phyloP scores from a whole-genome alignment of 2,797 vertebrate genomes.

The Lacerta agilis region DNA sequence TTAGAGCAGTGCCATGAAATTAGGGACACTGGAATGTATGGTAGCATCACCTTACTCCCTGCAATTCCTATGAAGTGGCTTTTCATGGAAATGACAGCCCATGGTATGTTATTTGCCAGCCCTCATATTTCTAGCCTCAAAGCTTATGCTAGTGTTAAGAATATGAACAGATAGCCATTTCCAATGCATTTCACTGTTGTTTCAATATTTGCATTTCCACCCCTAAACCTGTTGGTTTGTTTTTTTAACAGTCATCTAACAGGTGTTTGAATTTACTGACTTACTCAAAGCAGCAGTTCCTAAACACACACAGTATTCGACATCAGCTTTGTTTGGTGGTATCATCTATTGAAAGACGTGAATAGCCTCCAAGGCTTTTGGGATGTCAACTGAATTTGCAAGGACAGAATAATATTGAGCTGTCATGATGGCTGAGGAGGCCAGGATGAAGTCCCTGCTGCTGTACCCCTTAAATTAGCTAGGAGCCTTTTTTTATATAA shows the following conservation, averaged over 20 bases:
- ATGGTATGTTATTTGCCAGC: neutral
- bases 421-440: constrained; percentile 23
- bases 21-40: neutral
- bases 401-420: constrained; percentile 22
- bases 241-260: constrained; percentile 17
- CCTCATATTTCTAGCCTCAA: neutral
- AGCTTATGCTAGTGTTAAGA: neutral
- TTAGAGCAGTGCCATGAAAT: neutral
- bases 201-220: neutral
- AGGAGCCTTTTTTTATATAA: neutral
- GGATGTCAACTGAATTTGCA: constrained; percentile 33
- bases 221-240: neutral
- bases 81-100: neutral
- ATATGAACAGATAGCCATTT: accelerated
- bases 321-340: neutral
- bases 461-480: constrained; percentile 5
- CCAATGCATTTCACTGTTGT: neutral
- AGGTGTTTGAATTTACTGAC: neutral
- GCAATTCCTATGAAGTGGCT: neutral
- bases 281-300: neutral
- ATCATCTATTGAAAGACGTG: neutral
- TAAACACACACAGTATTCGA: neutral
- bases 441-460: neutral
- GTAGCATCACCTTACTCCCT: neutral
- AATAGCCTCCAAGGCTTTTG: neutral